A percentile compares a stretch with the other conserved stretches of the same genome.
phyloP scores from a whole-genome alignment of 2,797 vertebrate species.

The Rhinichthys osculus region DNA sequence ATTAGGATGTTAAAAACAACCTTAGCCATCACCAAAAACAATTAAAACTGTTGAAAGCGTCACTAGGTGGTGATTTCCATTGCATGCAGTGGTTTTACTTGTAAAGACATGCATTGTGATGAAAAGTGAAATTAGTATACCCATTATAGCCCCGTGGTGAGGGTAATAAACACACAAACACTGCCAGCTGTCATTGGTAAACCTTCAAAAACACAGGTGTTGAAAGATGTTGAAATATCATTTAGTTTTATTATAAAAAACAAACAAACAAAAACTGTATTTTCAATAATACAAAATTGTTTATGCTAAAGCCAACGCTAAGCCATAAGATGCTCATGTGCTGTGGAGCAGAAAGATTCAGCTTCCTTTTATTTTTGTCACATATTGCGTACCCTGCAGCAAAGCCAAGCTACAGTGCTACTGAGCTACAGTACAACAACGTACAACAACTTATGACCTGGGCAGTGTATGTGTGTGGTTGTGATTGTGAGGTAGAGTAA shows the following conservation, averaged over 20 bases:
- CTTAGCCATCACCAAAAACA: constrained; percentile 15
- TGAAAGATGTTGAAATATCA: background rate
- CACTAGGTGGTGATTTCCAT: constrained; percentile 23
- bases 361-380: background rate
- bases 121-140: constrained; percentile 38
- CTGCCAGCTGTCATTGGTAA: constrained; percentile 4
- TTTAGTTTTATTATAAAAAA: constrained; percentile 38
- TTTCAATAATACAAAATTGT: constrained; percentile 1
- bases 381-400: constrained; percentile 48
- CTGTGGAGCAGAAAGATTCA: constrained; percentile 20
- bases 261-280: constrained; percentile 11
- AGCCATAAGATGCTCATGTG: constrained; percentile 18
- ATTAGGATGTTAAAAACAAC: constrained; percentile 42
- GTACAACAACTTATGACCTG: constrained; percentile 33
- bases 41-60: constrained; percentile 31
- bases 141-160: constrained; percentile 18
- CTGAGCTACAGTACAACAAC: constrained; percentile 47
- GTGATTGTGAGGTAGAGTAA: constrained; percentile 61
- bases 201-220: constrained; percentile 30
- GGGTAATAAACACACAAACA: constrained; percentile 31
- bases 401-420: constrained; percentile 60
- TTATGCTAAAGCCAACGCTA: constrained; percentile 30
- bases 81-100: constrained; percentile 41
- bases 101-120: constrained; percentile 32
- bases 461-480: constrained; percentile 42